phyloP scores from a whole-genome alignment of 2,888 invertebrate species.

The Cataglyphis albicans region DNA sequence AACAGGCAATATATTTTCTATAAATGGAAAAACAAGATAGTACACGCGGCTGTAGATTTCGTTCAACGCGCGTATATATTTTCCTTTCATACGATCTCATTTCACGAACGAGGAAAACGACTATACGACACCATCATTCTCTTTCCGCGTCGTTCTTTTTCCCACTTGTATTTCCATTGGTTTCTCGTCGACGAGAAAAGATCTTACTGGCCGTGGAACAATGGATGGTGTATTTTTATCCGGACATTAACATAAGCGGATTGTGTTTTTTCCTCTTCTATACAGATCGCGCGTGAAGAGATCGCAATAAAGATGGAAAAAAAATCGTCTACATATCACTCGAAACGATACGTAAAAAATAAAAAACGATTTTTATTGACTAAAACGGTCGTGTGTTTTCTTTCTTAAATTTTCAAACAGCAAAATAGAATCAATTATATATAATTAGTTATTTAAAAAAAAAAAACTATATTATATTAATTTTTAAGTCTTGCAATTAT shows the following conservation, averaged over 20 bases:
- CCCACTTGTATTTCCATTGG: slow-evolving; percentile 60
- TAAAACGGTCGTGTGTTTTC: slow-evolving; percentile 17
- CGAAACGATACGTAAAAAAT: slow-evolving; percentile 52
- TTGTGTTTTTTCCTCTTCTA: slow-evolving; percentile 69
- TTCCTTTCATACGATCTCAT: slow-evolving; percentile 45
- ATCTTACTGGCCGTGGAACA: slow-evolving; percentile 72
- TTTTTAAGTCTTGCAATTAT: background rate
- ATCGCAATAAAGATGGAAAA: slow-evolving; percentile 37
- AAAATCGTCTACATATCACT: slow-evolving; percentile 37
- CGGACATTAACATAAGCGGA: slow-evolving; percentile 78
- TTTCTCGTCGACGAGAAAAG: slow-evolving; percentile 59
- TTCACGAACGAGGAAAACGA: slow-evolving; percentile 51
- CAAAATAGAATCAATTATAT: background rate
- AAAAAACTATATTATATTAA: background rate
- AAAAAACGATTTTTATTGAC: slow-evolving; percentile 25
- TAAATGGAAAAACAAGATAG: slow-evolving; percentile 30
- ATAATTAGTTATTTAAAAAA: background rate
- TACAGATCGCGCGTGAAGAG: slow-evolving; percentile 60
- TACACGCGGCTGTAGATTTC: slow-evolving; percentile 26
- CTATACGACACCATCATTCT: slow-evolving; percentile 40
- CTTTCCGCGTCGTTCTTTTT: slow-evolving; percentile 41
- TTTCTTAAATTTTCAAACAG: background rate
- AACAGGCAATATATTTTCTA: slow-evolving; percentile 14
- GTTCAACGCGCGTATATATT: slow-evolving; percentile 34
- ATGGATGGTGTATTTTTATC: slow-evolving; percentile 76